phyloP scores from a whole-genome alignment of 2,888 invertebrate genomes.

The Platycheirus rosarum region DNA sequence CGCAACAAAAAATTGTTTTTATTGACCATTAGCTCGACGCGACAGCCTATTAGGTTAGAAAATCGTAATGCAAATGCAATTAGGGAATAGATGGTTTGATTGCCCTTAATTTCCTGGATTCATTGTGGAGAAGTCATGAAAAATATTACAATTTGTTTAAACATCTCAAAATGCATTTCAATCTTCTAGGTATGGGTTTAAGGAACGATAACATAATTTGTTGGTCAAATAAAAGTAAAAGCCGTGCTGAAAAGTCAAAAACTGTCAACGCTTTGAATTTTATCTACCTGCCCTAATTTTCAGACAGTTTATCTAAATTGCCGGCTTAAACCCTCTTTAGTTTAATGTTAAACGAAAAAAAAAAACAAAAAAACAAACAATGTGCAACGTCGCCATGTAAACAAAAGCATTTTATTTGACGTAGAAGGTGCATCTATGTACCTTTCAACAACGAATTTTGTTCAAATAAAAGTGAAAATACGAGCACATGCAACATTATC shows the following conservation, averaged over 20 bases:
- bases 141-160: too few relatives aligned
- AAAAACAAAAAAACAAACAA: slow-evolving; percentile 18
- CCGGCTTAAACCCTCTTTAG: neutral
- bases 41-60: neutral
- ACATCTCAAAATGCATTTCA: neutral
- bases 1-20: neutral
- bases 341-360: slow-evolving; percentile 14
- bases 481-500: slow-evolving; percentile 53
- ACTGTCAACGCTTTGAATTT: slow-evolving; percentile 10
- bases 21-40: neutral
- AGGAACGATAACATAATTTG: slow-evolving; percentile 18
- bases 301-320: neutral
- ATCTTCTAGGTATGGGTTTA: too few relatives aligned
- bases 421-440: slow-evolving; percentile 12
- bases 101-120: neutral
- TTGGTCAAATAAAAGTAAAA: neutral
- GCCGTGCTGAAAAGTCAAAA: neutral
- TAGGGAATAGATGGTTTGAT: slow-evolving; percentile 2
- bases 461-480: slow-evolving; percentile 65
- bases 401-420: slow-evolving; percentile 16
- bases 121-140: neutral
- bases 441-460: slow-evolving; percentile 7
- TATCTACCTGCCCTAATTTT: slow-evolving; percentile 30
- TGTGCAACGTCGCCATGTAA: slow-evolving; percentile 18
- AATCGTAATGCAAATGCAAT: neutral